These are phyloP conservation scores for Grammomys dolichurus DNA, from an alignment of 2,113 vertebrate genomes.

Conservation along the genomic window DNA sequence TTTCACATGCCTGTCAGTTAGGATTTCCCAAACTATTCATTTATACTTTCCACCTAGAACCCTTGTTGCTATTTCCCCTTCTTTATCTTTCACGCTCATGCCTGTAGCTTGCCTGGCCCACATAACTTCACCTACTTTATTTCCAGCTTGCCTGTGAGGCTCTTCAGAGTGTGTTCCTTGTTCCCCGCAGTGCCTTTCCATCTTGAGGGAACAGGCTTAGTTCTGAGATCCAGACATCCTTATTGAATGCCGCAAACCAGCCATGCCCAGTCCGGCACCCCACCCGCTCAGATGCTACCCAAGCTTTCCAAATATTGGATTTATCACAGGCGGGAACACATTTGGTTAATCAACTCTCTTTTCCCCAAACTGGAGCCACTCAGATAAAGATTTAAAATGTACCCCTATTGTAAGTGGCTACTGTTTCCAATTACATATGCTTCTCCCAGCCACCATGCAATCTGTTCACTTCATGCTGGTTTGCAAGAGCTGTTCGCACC, in stretches of 20 bases:
- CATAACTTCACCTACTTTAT: neutral
- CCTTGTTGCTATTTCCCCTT: neutral
- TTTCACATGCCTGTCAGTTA: neutral
- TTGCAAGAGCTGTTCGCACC: conserved; percentile 70
- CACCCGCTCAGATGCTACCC: conserved; percentile 36
- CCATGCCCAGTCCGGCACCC: conserved; percentile 5
- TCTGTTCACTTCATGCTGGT: conserved; percentile 68
- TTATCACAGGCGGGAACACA: conserved; percentile 67
- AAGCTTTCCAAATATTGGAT: conserved; percentile 63
- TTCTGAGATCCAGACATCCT: conserved; percentile 33
- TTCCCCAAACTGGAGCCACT: conserved; percentile 64
- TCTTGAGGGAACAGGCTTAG: neutral
- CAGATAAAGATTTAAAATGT: conserved; percentile 71
- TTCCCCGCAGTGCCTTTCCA: neutral
- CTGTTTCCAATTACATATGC: conserved; percentile 77
- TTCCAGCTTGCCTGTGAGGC: neutral
- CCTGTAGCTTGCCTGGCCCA: neutral
- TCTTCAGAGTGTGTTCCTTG: neutral
- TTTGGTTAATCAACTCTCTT: conserved; percentile 72
- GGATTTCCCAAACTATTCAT: neutral
- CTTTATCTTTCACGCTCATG: neutral
- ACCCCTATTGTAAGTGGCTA: conserved; percentile 74
- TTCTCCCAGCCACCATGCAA: conserved; percentile 79
- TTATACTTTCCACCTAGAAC: neutral
- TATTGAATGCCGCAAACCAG: conserved; percentile 23